phyloP scores from a whole-genome alignment of 2,888 invertebrate species.

The Uloborus plumipes region DNA sequence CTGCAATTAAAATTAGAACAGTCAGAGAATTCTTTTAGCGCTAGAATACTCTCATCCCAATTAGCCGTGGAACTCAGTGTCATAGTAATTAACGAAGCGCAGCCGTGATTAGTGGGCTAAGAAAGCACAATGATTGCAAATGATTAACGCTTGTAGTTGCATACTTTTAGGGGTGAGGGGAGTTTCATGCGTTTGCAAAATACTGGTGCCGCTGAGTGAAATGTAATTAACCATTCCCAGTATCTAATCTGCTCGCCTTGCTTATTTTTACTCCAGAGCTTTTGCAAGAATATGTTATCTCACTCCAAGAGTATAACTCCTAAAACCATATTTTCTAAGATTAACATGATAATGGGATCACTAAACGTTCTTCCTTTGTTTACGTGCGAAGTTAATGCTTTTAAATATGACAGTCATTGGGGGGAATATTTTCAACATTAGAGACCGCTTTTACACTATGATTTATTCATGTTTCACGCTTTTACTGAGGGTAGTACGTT shows the following conservation, averaged over 20 bases:
- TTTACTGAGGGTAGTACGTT: too few relatives aligned
- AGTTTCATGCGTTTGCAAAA: conserved; percentile 6
- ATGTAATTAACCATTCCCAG: conserved; percentile 49
- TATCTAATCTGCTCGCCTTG: conserved; percentile 10
- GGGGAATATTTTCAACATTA: too few relatives aligned
- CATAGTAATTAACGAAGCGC: conserved; percentile 42
- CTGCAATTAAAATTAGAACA: conserved; percentile 46
- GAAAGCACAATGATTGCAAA: conserved; percentile 34
- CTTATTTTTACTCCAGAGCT: conserved; percentile 7
- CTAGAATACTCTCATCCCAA: conserved; percentile 37
- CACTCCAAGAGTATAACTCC: background rate
- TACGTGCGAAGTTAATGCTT: too few relatives aligned
- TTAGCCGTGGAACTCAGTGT: conserved; percentile 41
- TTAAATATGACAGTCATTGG: too few relatives aligned
- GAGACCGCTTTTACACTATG: too few relatives aligned
- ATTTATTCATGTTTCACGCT: too few relatives aligned
- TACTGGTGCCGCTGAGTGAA: background rate
- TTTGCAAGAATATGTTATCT: background rate
- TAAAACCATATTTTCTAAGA: too few relatives aligned
- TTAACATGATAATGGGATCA: background rate
- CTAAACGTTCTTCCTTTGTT: background rate
- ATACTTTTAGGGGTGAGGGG: conserved; percentile 16
- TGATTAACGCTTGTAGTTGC: conserved; percentile 32
- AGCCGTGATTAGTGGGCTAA: conserved; percentile 38
- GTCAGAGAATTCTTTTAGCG: conserved; percentile 28